Base-by-base conservation (phyloP, 1,140 invertebrate genomes). In the Cheumatopsyche charites region DNA sequence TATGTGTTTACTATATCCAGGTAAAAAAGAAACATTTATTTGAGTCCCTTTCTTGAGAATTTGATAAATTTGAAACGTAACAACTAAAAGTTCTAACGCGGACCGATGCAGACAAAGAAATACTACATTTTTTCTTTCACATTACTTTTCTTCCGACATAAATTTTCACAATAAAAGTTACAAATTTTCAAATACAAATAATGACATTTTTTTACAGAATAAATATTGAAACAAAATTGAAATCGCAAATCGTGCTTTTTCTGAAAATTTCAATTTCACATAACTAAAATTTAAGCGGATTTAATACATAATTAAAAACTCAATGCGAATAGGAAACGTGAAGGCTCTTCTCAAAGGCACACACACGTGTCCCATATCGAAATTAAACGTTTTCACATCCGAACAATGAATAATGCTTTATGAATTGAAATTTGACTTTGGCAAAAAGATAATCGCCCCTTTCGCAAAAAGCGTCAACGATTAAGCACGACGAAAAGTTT, bases 391-490 rank as follows among this genome's bases (percentile, higher is more conserved):
- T 36, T 36, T 36, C 29, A 36, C 9, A 36, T 36, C 9, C 29
- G 29, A 36, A 36, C 29, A 36, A 36, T 58, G 23, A 58, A 58
- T 23, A 25, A 23, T 19, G 43, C 15, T 25, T 12, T 58, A 23
- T n/a, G 55, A 58, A 58, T 25, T 21, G 25, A 52, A 58, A 58
- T 58, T 9, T 58, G 23, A 52, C 23, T 58, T 58, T 13, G 23
- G 21, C 21, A 58, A 25, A 25, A 58, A 23, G 55, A 25, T 58
- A 58, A 25, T 58, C 55, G 55, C 55, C 19, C 47, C 55, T 58
- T 58, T 58, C 12, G 55, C 55, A 58, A 58, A 58, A 58, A 58
- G 55, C 21, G 23, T 58, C 55, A 58, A 58, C 55, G 23, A n/a
- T 58, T 58, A 58, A 23, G 55, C 23, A 25, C 55, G 13, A 58